Percentiles rank a stretch among this genome's conserved stretches.
Conservation (phyloP, 2,113 vertebrate species). For the Entomyzon cyanotis region DNA sequence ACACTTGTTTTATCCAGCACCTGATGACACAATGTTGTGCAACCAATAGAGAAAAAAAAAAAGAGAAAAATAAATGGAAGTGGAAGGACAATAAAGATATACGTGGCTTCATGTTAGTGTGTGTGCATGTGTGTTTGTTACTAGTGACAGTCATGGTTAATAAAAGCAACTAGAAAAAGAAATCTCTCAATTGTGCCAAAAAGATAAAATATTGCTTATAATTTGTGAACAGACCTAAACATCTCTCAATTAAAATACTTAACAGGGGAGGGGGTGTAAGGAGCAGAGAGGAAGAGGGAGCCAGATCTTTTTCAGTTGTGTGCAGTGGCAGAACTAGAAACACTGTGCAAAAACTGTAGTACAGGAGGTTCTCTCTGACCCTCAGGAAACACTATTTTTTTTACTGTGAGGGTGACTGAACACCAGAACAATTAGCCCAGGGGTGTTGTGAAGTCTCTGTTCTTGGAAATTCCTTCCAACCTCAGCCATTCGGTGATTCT, state of each 20-base stretch:
- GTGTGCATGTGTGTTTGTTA: not conserved
- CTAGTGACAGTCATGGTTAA: not conserved
- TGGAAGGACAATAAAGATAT: not conserved
- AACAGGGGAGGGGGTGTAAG: fast-evolving
- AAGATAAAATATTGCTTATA: not conserved
- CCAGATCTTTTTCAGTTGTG: not conserved
- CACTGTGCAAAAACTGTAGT: not conserved
- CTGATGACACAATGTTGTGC: not conserved
- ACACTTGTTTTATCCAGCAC: not conserved
- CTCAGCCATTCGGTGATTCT: not conserved
- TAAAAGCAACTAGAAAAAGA: not conserved
- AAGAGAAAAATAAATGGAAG: not conserved
- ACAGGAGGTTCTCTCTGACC: not conserved
- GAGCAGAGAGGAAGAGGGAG: fast-evolving
- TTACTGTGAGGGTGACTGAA: not conserved
- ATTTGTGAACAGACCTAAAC: not conserved
- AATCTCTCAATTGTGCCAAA: not conserved
- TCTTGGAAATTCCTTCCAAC: not conserved
- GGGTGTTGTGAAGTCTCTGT: not conserved
- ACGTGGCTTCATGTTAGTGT: not conserved
- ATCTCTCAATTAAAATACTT: not conserved
- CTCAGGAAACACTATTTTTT: not conserved
- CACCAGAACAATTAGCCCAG: not conserved
- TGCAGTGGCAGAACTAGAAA: not conserved
- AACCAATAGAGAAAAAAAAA: not conserved